These are phyloP conservation scores for Cephalopholis sonnerati DNA, from an alignment of 2,113 vertebrate genomes.

Conservation along the genomic window DNA sequence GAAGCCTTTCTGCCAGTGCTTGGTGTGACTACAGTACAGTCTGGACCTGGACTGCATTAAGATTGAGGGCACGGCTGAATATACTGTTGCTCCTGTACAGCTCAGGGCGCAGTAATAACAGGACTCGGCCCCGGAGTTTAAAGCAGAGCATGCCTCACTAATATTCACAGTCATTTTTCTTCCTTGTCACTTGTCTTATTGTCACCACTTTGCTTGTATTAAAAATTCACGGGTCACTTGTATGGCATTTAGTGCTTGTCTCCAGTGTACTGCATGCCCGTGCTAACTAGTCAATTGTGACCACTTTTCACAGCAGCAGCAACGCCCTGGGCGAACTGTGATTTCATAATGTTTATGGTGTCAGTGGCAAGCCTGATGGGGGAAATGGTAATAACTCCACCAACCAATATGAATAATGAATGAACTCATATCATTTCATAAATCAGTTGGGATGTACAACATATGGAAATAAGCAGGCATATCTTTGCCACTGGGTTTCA, in stretches of 20 bases:
- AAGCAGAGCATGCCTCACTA: slow-evolving; percentile 32
- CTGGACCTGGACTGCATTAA: slow-evolving; percentile 19
- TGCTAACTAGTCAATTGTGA: slow-evolving; percentile 84
- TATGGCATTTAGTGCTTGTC: slow-evolving; percentile 81
- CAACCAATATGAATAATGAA: slow-evolving; percentile 81
- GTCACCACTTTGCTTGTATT: slow-evolving; percentile 79
- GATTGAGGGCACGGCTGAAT: neutral
- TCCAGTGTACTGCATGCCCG: slow-evolving; percentile 70
- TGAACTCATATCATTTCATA: slow-evolving; percentile 78
- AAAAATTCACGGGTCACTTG: slow-evolving; percentile 83
- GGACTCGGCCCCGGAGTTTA: neutral
- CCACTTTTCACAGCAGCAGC: slow-evolving; percentile 79
- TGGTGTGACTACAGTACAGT: slow-evolving; percentile 14
- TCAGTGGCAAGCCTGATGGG: slow-evolving; percentile 77
- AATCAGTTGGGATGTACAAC: slow-evolving; percentile 73
- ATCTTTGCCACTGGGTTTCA: slow-evolving; percentile 56
- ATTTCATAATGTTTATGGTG: slow-evolving; percentile 83
- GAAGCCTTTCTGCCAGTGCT: too few species aligned
- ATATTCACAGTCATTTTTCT: slow-evolving; percentile 47
- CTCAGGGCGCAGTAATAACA: slow-evolving; percentile 23
- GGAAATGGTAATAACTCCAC: slow-evolving; percentile 77
- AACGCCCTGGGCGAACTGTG: slow-evolving; percentile 72
- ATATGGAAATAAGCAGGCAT: slow-evolving; percentile 71
- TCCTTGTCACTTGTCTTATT: slow-evolving; percentile 76
- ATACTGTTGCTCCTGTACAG: neutral